Conservation (phyloP, 2,797 vertebrate species). For the Pseudochromis fuscus region DNA sequence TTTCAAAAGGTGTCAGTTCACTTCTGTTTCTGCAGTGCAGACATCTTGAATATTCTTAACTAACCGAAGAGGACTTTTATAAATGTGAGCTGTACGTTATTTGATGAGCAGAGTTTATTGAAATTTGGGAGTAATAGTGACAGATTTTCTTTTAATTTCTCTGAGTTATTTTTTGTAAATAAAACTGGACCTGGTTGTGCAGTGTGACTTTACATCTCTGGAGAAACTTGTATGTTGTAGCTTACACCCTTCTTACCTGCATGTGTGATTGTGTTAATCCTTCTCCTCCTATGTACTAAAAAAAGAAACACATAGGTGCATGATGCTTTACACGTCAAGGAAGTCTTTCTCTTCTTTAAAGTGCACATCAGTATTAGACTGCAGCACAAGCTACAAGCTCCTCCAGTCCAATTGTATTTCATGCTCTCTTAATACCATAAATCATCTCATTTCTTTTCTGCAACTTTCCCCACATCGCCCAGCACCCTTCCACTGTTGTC, state of each 20-base stretch:
- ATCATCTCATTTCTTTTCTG: slow-evolving; percentile 63
- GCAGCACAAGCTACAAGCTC: slow-evolving; percentile 27
- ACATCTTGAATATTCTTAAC: slow-evolving; percentile 1
- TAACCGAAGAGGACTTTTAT: not conserved
- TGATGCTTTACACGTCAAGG: slow-evolving; percentile 4
- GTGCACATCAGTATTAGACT: slow-evolving; percentile 1
- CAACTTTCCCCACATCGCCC: slow-evolving; percentile 38
- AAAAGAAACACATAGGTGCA: not conserved
- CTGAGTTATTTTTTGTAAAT: not conserved
- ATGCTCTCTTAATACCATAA: slow-evolving; percentile 59
- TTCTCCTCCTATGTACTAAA: not conserved
- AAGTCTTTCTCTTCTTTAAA: slow-evolving; percentile 35
- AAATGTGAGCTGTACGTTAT: not conserved
- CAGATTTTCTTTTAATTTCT: not conserved
- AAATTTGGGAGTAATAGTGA: not conserved
- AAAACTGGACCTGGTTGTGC: not conserved
- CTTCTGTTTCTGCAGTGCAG: not conserved
- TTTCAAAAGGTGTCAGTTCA: slow-evolving; percentile 6
- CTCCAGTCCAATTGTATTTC: slow-evolving; percentile 46
- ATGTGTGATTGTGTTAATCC: slow-evolving; percentile 1
- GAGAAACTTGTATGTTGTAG: not conserved
- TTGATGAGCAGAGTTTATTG: not conserved
- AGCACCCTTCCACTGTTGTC: slow-evolving; percentile 22
- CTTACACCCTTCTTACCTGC: not conserved
- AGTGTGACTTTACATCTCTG: not conserved